phyloP scores from a whole-genome alignment of 2,113 vertebrate species.

The Channa argus region DNA sequence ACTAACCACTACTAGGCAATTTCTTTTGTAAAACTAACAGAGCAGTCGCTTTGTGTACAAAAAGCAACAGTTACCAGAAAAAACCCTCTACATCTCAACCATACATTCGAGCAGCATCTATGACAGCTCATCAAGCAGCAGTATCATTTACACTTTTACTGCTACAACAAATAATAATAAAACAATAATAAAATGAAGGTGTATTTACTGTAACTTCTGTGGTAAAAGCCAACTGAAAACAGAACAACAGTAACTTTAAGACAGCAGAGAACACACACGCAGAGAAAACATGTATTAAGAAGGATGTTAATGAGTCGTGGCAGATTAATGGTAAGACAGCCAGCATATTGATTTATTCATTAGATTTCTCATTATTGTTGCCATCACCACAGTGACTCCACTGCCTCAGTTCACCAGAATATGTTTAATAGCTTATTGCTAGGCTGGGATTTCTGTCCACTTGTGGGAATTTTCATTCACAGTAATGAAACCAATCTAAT shows the following conservation, averaged over 20 bases:
- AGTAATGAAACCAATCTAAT: constrained; percentile 25
- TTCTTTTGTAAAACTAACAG: not conserved
- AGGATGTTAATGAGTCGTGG: not conserved
- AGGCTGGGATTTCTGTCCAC: constrained; percentile 3
- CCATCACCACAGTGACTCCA: not conserved
- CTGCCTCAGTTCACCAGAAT: not conserved
- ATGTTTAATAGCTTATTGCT: constrained; percentile 29
- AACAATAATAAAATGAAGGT: too few relatives aligned
- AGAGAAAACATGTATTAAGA: not conserved
- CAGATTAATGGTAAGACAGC: constrained; percentile 19
- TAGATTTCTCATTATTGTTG: not conserved
- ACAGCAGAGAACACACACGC: constrained; percentile 1
- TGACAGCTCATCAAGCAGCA: too few relatives aligned
- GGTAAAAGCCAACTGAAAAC: too few relatives aligned
- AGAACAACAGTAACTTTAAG: not conserved
- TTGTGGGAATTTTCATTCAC: constrained; percentile 18
- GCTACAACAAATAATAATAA: too few relatives aligned
- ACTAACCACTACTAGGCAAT: not conserved
- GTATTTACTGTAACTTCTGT: too few relatives aligned
- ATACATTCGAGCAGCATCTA: too few relatives aligned
- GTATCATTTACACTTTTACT: too few relatives aligned
- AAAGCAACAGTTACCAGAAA: too few relatives aligned
- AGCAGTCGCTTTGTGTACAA: not conserved
- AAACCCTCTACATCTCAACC: too few relatives aligned
- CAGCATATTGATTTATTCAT: constrained; percentile 27